These are phyloP conservation scores for Phylloscopus trochilus DNA, from an alignment of 2,113 vertebrate species.

Conservation along the genomic window DNA sequence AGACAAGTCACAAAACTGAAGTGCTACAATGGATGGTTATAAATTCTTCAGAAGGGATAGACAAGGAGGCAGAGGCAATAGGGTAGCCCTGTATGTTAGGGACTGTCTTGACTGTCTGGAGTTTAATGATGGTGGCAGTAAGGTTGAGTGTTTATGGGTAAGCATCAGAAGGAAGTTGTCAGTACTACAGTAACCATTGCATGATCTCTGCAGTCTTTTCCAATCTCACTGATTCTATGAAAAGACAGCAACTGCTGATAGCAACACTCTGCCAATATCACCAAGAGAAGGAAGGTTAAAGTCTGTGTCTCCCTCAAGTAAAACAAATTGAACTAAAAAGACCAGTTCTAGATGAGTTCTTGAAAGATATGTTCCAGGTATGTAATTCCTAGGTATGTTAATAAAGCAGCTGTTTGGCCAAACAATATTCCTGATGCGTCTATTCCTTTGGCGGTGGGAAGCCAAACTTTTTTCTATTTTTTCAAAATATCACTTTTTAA, in stretches of 20 bases:
- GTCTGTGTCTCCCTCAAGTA: background rate
- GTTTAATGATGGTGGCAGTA: background rate
- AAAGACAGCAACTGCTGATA: background rate
- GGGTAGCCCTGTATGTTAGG: background rate
- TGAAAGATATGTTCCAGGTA: background rate
- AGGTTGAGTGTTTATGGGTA: background rate
- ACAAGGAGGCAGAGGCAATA: background rate
- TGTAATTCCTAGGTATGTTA: background rate
- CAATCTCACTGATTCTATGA: background rate
- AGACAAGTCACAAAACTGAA: background rate
- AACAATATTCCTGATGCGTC: background rate
- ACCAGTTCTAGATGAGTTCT: background rate
- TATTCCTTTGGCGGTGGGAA: background rate
- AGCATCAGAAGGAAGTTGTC: background rate
- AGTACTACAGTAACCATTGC: no score
- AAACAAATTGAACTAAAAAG: background rate
- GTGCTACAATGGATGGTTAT: background rate
- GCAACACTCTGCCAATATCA: background rate
- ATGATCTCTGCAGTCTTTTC: background rate
- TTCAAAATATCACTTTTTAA: background rate
- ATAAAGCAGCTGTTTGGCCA: background rate
- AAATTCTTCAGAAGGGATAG: background rate
- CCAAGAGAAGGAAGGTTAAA: background rate
- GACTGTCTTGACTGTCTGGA: background rate
- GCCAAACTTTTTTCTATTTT: background rate